These are phyloP conservation scores for Eristalis tenax DNA, from an alignment of 2,888 invertebrate species.

Conservation along the genomic window DNA sequence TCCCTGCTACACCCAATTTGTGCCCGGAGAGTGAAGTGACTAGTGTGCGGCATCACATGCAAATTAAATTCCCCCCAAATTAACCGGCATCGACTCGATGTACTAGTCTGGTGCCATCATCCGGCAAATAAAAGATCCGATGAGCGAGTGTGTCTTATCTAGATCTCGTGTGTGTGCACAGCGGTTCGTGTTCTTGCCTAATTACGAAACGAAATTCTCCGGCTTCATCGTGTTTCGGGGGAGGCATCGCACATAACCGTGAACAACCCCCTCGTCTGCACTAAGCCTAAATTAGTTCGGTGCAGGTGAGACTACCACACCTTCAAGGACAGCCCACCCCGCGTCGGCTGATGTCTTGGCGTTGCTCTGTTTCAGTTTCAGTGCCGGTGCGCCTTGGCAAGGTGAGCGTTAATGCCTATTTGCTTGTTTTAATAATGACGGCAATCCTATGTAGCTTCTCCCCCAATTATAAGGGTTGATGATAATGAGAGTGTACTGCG, in stretches of 20 bases:
- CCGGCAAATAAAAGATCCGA: conserved; percentile 62
- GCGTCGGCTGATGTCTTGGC: conserved; percentile 4
- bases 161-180: conserved; percentile 54
- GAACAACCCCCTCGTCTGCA: conserved; percentile 10
- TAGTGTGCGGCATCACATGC: conserved; percentile 66
- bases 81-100: conserved; percentile 51
- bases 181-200: conserved; percentile 65
- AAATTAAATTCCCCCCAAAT: conserved; percentile 69
- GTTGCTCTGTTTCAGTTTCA: conserved; percentile 10
- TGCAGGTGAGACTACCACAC: conserved; percentile 35
- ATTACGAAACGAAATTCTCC: conserved; percentile 62
- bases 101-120: conserved; percentile 10
- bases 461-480: conserved; percentile 62
- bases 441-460: conserved; percentile 36
- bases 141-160: conserved; percentile 64
- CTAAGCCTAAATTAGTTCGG: conserved; percentile 64
- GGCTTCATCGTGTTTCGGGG: conserved; percentile 8
- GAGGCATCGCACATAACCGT: not conserved
- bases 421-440: conserved; percentile 66
- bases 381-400: conserved; percentile 6
- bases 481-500: conserved; percentile 48
- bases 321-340: not conserved
- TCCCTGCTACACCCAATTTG: conserved; percentile 47
- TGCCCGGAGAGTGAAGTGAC: conserved; percentile 48
- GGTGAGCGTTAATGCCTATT: conserved; percentile 61